Conservation (phyloP, 2,113 vertebrate genomes). For the Trogon surrucura region DNA sequence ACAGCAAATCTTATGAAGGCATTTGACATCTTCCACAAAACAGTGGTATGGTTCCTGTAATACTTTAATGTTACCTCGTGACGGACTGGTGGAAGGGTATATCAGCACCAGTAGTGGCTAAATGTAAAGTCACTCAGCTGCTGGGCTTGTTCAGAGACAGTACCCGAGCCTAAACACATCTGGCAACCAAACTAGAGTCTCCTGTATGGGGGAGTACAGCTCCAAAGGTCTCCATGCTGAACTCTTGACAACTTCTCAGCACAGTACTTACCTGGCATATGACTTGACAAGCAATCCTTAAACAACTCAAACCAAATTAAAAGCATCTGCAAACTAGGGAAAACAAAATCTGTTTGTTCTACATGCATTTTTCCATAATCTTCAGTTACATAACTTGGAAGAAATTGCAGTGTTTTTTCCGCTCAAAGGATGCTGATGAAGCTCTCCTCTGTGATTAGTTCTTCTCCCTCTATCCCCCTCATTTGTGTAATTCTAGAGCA, state of each 20-base stretch:
- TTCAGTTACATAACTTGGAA: neutral
- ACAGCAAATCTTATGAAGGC: neutral
- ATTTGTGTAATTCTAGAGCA: neutral
- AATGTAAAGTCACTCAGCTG: neutral
- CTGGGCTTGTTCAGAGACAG: neutral
- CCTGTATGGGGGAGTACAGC: neutral
- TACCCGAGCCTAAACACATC: neutral
- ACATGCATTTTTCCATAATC: neutral
- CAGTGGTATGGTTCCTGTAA: neutral
- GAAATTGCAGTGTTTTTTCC: neutral
- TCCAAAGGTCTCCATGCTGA: neutral
- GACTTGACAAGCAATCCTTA: neutral
- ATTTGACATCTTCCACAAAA: neutral
- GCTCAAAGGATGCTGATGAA: neutral
- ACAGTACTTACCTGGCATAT: neutral
- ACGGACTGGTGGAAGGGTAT: neutral
- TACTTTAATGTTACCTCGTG: neutral
- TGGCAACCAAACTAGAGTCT: neutral
- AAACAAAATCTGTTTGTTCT: neutral
- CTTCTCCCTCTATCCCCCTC: neutral
- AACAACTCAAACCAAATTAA: neutral
- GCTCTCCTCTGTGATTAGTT: neutral
- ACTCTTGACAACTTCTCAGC: neutral
- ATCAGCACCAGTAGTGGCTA: neutral
- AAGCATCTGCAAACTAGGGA: neutral